Percentiles rank a stretch among this genome's conserved stretches.
These are phyloP conservation scores for Shinisaurus crocodilurus DNA, from an alignment of 2,113 vertebrate genomes.

Conservation along the genomic window DNA sequence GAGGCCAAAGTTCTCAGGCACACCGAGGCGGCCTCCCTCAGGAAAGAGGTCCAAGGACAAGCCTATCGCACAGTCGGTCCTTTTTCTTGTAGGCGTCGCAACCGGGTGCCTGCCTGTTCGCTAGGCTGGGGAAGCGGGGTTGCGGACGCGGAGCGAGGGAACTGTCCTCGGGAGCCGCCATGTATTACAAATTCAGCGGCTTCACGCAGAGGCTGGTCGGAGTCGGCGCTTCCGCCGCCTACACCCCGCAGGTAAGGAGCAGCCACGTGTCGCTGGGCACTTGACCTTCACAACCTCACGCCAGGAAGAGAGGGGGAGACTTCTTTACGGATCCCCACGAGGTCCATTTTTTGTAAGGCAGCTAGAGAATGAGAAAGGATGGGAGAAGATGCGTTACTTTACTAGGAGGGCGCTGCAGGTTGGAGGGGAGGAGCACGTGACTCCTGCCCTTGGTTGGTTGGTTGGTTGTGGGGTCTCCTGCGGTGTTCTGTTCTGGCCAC, in stretches of 20 bases:
- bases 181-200: slow-evolving; percentile 92
- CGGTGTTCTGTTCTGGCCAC: too few relatives aligned
- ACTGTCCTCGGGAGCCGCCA: slow-evolving; percentile 51
- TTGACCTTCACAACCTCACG: background rate
- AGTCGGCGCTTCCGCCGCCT: slow-evolving; percentile 78
- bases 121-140: slow-evolving; percentile 24
- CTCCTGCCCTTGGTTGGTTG: too few relatives aligned
- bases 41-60: accelerated
- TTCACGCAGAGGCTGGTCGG: slow-evolving; percentile 86
- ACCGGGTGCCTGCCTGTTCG: background rate
- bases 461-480: too few relatives aligned
- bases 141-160: background rate
- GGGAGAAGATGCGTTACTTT: accelerated
- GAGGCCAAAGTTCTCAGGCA: background rate
- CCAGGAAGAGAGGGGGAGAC: too few relatives aligned
- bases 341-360: background rate
- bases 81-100: background rate
- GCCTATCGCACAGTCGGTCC: accelerated
- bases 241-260: slow-evolving; percentile 85
- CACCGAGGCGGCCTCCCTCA: accelerated
- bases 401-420: too few relatives aligned
- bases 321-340: background rate
- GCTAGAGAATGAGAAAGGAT: background rate
- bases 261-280: background rate
- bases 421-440: background rate